phyloP scores from a whole-genome alignment of 2,797 vertebrate genomes.

The Manis javanica region DNA sequence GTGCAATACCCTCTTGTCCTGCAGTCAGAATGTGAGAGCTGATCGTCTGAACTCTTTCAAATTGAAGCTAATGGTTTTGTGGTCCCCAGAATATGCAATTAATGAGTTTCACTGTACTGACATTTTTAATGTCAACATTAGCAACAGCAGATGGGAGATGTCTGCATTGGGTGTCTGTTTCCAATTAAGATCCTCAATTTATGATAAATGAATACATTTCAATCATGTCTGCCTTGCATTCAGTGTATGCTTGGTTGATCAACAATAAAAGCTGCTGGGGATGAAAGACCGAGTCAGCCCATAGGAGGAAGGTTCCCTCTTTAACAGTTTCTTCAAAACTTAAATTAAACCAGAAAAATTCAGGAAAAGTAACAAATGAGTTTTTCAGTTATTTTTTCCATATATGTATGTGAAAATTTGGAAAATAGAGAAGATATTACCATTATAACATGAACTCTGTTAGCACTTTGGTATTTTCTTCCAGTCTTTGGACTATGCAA shows the following conservation, averaged over 20 bases:
- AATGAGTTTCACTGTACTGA: conserved; percentile 74
- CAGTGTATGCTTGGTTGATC: conserved; percentile 70
- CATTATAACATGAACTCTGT: conserved; percentile 36
- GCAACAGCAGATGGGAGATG: conserved; percentile 76
- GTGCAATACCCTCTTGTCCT: neutral
- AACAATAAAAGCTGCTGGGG: conserved; percentile 62
- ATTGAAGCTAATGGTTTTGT: conserved; percentile 70
- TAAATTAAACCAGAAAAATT: conserved; percentile 46
- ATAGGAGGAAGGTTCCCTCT: conserved; percentile 58
- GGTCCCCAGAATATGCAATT: conserved; percentile 63
- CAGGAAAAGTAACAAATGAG: conserved; percentile 22
- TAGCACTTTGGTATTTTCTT: conserved; percentile 55
- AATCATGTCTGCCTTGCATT: conserved; percentile 73
- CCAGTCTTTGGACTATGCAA: neutral
- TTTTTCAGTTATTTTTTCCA: neutral
- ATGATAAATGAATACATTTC: conserved; percentile 81
- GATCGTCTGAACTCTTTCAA: conserved; percentile 56
- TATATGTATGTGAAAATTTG: neutral
- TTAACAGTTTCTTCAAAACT: conserved; percentile 51
- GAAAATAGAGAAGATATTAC: neutral
- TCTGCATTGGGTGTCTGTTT: conserved; percentile 75
- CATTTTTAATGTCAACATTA: conserved; percentile 79
- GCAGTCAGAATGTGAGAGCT: neutral
- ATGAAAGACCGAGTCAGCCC: conserved; percentile 59
- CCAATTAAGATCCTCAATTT: conserved; percentile 80